Percentiles rank a stretch among this genome's conserved stretches.
phyloP scores from a whole-genome alignment of 2,113 vertebrate species.

The Lamprologus speciosus region DNA sequence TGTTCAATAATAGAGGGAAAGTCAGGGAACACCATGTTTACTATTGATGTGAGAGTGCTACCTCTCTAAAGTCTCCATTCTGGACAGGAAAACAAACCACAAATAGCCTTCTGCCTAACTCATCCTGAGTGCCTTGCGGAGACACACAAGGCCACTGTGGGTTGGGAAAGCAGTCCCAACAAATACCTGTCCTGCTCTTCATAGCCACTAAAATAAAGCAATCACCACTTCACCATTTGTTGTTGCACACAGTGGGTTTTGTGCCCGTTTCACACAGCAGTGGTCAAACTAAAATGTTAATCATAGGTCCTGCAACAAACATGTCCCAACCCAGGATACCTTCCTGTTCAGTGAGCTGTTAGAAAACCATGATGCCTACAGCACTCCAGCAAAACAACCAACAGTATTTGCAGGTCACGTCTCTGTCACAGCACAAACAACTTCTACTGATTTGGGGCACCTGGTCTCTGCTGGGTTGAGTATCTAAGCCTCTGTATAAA shows the following conservation, averaged over 20 bases:
- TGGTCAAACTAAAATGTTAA: background rate
- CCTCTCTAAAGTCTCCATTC: slow-evolving; percentile 8
- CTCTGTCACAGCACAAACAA: background rate
- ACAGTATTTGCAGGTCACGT: background rate
- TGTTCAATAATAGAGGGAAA: background rate
- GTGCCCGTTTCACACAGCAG: background rate
- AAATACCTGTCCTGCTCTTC: background rate
- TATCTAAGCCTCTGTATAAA: background rate
- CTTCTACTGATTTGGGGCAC: background rate
- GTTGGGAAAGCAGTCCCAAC: slow-evolving; percentile 6
- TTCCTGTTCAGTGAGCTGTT: slow-evolving; percentile 2
- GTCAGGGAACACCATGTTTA: slow-evolving; percentile 1
- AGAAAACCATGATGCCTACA: background rate
- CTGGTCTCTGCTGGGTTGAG: background rate
- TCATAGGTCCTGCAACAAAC: background rate
- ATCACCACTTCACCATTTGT: background rate
- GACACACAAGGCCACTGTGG: slow-evolving; percentile 20
- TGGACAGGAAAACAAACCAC: slow-evolving; percentile 39
- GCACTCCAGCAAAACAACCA: background rate
- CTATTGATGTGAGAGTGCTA: background rate
- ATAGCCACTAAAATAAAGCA: background rate
- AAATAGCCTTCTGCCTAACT: slow-evolving; percentile 46
- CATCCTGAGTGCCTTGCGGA: slow-evolving; percentile 33
- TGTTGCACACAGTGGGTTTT: background rate
- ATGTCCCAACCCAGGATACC: background rate